Base-by-base conservation (phyloP, 2,888 invertebrate genomes). In the Sericinus montela region DNA sequence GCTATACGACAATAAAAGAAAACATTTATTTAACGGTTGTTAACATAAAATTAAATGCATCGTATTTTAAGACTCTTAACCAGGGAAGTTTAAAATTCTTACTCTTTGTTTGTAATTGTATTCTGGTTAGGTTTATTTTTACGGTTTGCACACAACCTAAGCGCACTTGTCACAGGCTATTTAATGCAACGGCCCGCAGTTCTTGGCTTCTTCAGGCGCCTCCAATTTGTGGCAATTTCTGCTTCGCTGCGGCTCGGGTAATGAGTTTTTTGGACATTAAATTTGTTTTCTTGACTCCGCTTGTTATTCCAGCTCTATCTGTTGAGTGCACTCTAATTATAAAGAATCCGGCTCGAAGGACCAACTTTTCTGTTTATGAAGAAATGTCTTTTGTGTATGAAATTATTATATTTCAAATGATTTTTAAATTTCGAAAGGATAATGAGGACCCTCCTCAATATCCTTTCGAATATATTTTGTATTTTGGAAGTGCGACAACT, bases 211-310 rank as follows among this genome's bases (percentile, higher is more conserved):
- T 59, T 56, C 52, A 49, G 56, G 34, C 52, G 58, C 40, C 55
- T 57, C 58, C 63, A 63, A 62, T 65, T 63, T 65, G 63, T 59
- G 53, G 62, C 57, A 47, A 48, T 60, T 62, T 63, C 58, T 56
- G 57, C 60, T 52, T 45, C 56, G 55, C 43, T 61, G 62, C 57
- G 45, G 50, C 49, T 44, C 45, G 55, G 34, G 55, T 66, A 63
- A 67, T 64, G 60, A 67, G 64, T 62, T 65, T 67, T 69, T 67
- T 62, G 64, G 62, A 56, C 58, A 55, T 64, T 57, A 55, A 58
- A 55, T 59, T 62, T 58, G 56, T 58, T 58, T 54, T 54, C 48
- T 49, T 57, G 52, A 55, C 54, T 56, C 52, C 53, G 14, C 40
- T 36, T 11, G 49, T 55, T 53, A 52, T 50, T 51, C 51, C 37